A percentile compares a stretch with the other conserved stretches of the same genome.
These are phyloP conservation scores for Gerris buenoi DNA, from an alignment of 1,140 invertebrate species.

Conservation along the genomic window DNA sequence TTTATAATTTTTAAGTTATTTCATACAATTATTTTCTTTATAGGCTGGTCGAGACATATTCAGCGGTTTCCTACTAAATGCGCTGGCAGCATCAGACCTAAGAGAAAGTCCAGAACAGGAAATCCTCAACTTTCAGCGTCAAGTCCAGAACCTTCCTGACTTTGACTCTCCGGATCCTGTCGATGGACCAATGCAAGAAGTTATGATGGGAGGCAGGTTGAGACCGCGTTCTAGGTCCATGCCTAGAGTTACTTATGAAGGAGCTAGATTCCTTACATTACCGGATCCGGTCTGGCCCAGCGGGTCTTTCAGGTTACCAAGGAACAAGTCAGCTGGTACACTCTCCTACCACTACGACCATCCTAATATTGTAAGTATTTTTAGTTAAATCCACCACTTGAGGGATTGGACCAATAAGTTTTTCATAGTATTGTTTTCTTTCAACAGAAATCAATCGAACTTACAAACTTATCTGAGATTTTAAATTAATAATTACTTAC, in stretches of 20 bases:
- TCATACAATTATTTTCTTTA: too few relatives aligned
- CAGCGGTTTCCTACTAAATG: neutral
- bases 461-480: too few relatives aligned
- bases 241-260: slow-evolving; percentile 32
- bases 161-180: slow-evolving; percentile 26
- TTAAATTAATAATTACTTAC: too few relatives aligned
- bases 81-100: neutral
- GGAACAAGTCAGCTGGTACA: slow-evolving; percentile 26
- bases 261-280: slow-evolving; percentile 29
- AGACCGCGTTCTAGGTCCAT: slow-evolving; percentile 33
- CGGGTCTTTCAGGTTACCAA: slow-evolving; percentile 22
- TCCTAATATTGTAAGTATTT: slow-evolving; percentile 6
- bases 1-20: too few relatives aligned
- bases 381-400: too few relatives aligned
- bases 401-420: too few relatives aligned
- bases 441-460: too few relatives aligned
- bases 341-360: slow-evolving; percentile 17
- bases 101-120: slow-evolving; percentile 33
- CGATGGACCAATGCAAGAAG: slow-evolving; percentile 17
- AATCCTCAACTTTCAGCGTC: slow-evolving; percentile 36
- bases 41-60: neutral
- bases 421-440: too few relatives aligned
- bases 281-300: slow-evolving; percentile 23
- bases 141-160: slow-evolving; percentile 37
- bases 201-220: slow-evolving; percentile 25